These are phyloP conservation scores for Pycnonotus jocosus DNA, from an alignment of 2,113 vertebrate genomes.

Conservation along the genomic window DNA sequence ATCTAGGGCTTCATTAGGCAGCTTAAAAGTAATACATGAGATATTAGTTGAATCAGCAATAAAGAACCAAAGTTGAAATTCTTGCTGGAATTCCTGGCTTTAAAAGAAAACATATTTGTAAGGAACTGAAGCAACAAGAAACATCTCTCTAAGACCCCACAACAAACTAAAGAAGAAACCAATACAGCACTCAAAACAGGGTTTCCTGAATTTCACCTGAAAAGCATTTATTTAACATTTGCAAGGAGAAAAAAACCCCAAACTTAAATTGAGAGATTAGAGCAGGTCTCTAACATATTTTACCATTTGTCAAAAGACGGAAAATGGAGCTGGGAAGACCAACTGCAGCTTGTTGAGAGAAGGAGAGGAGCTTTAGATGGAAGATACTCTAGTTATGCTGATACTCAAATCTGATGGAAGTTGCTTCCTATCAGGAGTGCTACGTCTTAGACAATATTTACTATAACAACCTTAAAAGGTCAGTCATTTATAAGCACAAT, in stretches of 20 bases:
- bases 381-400: not conserved
- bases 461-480: not conserved
- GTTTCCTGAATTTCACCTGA: not conserved
- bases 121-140: not conserved
- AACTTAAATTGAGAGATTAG: not conserved
- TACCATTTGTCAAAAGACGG: not conserved
- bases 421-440: not conserved
- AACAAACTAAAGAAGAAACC: not conserved
- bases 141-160: not conserved
- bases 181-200: not conserved
- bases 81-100: not conserved
- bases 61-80: not conserved
- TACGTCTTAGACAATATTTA: not conserved
- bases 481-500: not conserved
- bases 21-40: not conserved
- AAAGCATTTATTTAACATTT: not conserved
- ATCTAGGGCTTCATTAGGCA: not conserved
- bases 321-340: not conserved
- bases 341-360: not conserved
- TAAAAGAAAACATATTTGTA: not conserved
- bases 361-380: not conserved
- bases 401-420: not conserved
- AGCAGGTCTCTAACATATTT: not conserved
- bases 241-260: not conserved
- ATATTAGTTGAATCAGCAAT: not conserved